These are phyloP conservation scores for Argopecten irradians DNA, from an alignment of 1,140 invertebrate species.

Conservation along the genomic window DNA sequence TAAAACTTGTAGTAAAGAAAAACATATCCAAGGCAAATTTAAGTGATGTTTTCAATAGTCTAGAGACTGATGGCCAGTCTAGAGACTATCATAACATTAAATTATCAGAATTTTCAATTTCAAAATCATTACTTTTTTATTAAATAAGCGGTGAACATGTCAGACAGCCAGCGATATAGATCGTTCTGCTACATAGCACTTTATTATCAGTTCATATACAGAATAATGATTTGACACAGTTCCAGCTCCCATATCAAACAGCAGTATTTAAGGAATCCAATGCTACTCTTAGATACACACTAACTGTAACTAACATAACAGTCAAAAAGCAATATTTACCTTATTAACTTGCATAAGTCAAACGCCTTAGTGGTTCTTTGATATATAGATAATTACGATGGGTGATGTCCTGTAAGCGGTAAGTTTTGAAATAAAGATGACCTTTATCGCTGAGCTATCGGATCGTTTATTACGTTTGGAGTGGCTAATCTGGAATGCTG, in stretches of 20 bases:
- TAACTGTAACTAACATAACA: background rate
- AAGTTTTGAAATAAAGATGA: conserved; percentile 19
- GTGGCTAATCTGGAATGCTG: background rate
- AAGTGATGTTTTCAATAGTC: too few relatives aligned
- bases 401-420: conserved; percentile 5
- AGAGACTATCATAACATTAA: too few relatives aligned
- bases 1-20: too few relatives aligned
- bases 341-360: conserved; percentile 23
- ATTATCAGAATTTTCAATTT: too few relatives aligned
- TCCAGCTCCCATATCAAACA: background rate
- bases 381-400: background rate
- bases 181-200: too few relatives aligned
- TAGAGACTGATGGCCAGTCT: too few relatives aligned
- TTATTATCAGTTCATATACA: background rate
- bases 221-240: background rate
- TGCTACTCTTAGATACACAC: background rate
- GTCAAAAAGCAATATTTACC: conserved; percentile 10
- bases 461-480: background rate
- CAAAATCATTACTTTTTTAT: too few relatives aligned
- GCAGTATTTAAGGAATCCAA: background rate
- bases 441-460: background rate
- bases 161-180: too few relatives aligned
- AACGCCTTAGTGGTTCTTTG: background rate
- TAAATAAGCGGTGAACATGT: too few relatives aligned
- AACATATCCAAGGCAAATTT: too few relatives aligned